Base-by-base conservation (phyloP, 2,797 vertebrate species). In the Uromys caudimaculatus region DNA sequence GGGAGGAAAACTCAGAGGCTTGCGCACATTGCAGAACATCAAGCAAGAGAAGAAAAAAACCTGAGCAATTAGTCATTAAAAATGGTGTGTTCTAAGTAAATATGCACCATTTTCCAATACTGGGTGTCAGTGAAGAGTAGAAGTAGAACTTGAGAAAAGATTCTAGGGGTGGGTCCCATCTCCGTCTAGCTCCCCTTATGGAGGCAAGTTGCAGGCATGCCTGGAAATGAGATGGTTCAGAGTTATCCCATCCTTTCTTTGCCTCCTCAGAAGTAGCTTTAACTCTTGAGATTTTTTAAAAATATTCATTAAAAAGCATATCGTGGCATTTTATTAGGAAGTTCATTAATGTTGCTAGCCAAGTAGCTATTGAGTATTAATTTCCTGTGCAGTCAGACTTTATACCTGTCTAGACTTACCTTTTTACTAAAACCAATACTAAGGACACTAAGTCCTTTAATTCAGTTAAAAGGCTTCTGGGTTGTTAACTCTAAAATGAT, bases 1-100 rank as follows among this genome's bases (percentile, higher is more conserved):
- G 13, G 79, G 82, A 89, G 62, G 75, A 95, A 64, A 94, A 92
- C 27, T 94, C 90, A 96, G 89, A 96, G 82, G 69, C 91, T 97
- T 89, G n/a, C 38, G 38, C 1, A 79, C 54, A 19, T 32, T 97
- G 75, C 90, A 97, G 96, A 96, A 94, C 54, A 97, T 89, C 83
- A 98, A 96, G 97, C 64, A 96, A 95, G 92, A 91, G 77, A 44
- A 91, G 71, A 98, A 97, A 94, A 64, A 52, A 76, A 41, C 94
- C 4, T 19, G 67, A 93, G 86, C 91, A 97, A 96, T 98, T 95
- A 89, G 35, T 73, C 62, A 52, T 24, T 12, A 96, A 77, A 84
- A 88, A 50, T 54, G 56, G 35, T 64, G n/a, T 83, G 97, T 96
- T 98, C 92, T 76, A 69, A 24, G 58, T 85, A 97, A 97, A 97